These are phyloP conservation scores for Stratiomys singularior DNA, from an alignment of 2,888 invertebrate genomes.

Conservation along the genomic window DNA sequence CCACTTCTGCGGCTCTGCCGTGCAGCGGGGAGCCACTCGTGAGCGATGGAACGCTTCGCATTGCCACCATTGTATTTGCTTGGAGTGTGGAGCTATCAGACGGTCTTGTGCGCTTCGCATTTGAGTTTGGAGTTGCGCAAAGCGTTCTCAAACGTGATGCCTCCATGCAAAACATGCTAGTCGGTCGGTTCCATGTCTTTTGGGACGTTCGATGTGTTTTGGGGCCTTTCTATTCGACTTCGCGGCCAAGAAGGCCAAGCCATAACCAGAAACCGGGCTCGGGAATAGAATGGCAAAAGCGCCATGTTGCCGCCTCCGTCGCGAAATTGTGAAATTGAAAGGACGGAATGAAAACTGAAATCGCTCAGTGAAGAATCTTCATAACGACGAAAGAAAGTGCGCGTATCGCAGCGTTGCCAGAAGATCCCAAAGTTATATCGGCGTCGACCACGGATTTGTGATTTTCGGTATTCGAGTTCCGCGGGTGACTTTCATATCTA, in stretches of 20 bases:
- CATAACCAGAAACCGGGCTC: conserved; percentile 1
- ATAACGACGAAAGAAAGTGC: background rate
- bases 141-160: conserved; percentile 9
- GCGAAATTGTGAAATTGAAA: conserved; percentile 31
- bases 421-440: background rate
- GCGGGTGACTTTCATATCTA: conserved; percentile 7
- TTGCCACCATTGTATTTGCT: background rate
- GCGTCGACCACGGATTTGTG: background rate
- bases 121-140: conserved; percentile 38
- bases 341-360: conserved; percentile 15
- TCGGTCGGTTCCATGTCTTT: background rate
- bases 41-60: background rate
- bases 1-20: too few relatives aligned
- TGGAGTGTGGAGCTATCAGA: conserved; percentile 27
- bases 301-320: conserved; percentile 23
- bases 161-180: conserved; percentile 7
- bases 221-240: conserved; percentile 9
- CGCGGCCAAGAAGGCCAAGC: background rate
- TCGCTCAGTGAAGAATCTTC: background rate
- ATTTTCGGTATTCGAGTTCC: background rate
- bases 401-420: conserved; percentile 25
- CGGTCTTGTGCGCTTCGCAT: conserved; percentile 17
- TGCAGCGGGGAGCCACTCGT: background rate
- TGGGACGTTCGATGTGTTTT: background rate
- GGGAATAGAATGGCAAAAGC: conserved; percentile 27